Base-by-base conservation (phyloP, 35 echinoderm and acorn worm species). In the Ptychodera flava region DNA sequence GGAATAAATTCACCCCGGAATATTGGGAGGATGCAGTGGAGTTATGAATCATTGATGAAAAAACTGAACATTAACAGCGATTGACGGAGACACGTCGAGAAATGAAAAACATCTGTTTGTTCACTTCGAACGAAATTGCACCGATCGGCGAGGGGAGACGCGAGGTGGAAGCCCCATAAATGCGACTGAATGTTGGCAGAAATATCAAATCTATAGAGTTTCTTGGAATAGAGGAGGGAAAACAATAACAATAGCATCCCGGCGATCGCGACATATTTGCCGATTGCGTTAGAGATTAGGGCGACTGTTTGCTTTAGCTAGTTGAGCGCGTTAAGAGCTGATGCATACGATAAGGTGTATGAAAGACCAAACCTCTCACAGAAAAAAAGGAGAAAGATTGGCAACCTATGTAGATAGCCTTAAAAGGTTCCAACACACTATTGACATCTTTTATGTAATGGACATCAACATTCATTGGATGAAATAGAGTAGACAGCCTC, bases 401-500 rank as follows among this genome's bases (percentile, higher is more conserved):
- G 45, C 45, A 64, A 64, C 22, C 6, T 22, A 64, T 64, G 45
- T 64, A 64, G 45, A 64, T 22, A 64, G 45, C 45, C 45, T 64
- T 64, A 64, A 64, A 64, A 64, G 45, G 6, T 64, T 64, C 45
- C 45, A 64, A 64, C 45, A 64, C 6, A 64, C 22, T 64, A 64
- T 64, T 64, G 45, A 64, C 45, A 64, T 64, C 45, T 64, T 64
- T 64, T 64, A 64, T 64, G 45, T 64, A 64, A 64, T 64, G 22
- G 45, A 64, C 45, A 64, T 64, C 45, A 64, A 64, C 45, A 64
- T 64, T 64, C 45, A 64, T 64, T 64, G 45, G 45, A 64, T 64
- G 45, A 64, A 64, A 64, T 64, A 22, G 45, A 64, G 45, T 64
- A 64, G 6, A 64, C 45, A 64, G 22, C 6, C 45, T 64, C 22